These are phyloP conservation scores for Cossypha dichroa DNA, from an alignment of 2,797 vertebrate genomes.

Conservation along the genomic window DNA sequence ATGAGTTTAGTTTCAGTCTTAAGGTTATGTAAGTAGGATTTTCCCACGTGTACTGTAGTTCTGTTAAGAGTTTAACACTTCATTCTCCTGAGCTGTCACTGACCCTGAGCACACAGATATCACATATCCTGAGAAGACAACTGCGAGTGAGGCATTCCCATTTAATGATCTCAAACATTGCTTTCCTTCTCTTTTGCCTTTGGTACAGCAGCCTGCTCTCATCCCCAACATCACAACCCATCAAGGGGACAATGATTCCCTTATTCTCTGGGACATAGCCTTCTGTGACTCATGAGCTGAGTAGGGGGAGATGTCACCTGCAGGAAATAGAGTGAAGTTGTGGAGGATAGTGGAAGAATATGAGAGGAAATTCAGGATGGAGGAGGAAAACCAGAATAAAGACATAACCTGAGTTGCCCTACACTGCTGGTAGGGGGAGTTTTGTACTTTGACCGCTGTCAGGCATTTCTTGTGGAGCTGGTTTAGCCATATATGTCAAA, in stretches of 20 bases:
- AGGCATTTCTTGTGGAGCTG: not conserved
- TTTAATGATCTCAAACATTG: not conserved
- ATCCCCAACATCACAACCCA: not conserved
- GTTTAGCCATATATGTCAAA: not conserved
- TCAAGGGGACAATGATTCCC: not conserved
- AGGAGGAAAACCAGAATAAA: not conserved
- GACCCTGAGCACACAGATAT: not conserved
- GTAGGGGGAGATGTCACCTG: not conserved
- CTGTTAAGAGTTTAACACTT: not conserved
- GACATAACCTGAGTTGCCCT: not conserved
- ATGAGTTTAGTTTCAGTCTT: not conserved
- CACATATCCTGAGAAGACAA: not conserved
- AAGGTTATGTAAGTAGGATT: not conserved
- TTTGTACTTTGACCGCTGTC: not conserved
- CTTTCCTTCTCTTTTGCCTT: not conserved
- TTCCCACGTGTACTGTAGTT: not conserved
- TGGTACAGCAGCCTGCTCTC: not conserved
- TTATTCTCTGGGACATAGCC: not conserved
- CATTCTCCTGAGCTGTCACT: not conserved
- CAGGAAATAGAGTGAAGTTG: not conserved
- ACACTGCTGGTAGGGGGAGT: not conserved
- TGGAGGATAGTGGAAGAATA: not conserved
- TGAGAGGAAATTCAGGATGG: not conserved
- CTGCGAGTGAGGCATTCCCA: not conserved
- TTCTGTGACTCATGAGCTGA: not conserved